phyloP scores from a whole-genome alignment of 2,113 vertebrate species.

The Corythoichthys haematopterus region DNA sequence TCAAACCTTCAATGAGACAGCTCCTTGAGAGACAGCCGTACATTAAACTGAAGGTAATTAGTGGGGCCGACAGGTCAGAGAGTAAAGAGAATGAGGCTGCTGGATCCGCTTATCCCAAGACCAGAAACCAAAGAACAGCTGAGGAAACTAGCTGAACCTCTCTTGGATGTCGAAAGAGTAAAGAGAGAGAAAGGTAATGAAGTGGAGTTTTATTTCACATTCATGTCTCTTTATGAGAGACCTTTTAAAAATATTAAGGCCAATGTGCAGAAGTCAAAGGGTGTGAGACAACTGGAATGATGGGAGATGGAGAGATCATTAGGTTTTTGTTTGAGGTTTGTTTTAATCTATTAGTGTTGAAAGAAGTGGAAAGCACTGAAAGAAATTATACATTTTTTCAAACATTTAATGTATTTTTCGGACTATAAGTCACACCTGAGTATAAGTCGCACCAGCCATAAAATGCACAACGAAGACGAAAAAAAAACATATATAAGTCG shows the following conservation, averaged over 20 bases:
- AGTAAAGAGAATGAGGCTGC: conserved; percentile 26
- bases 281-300: conserved; percentile 32
- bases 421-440: too few relatives aligned
- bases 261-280: conserved; percentile 12
- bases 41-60: conserved; percentile 65
- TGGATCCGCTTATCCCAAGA: conserved; percentile 59
- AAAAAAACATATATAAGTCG: too few relatives aligned
- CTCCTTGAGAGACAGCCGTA: conserved; percentile 59
- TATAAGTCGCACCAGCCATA: too few relatives aligned
- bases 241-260: conserved; percentile 37
- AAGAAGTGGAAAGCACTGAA: conserved; percentile 1
- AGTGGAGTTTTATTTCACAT: conserved; percentile 51
- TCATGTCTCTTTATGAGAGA: conserved; percentile 46
- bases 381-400: not conserved
- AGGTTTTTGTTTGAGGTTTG: conserved; percentile 1
- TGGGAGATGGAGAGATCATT: conserved; percentile 21
- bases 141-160: conserved; percentile 49
- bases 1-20: conserved; percentile 43
- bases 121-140: conserved; percentile 53
- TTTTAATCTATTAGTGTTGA: conserved; percentile 5
- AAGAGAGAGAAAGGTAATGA: conserved; percentile 47
- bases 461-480: too few relatives aligned
- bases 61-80: conserved; percentile 56
- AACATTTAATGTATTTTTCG: too few relatives aligned
- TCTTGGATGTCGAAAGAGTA: conserved; percentile 41